Conservation (phyloP, 2,797 vertebrate species). For the Anguilla pacifica region DNA sequence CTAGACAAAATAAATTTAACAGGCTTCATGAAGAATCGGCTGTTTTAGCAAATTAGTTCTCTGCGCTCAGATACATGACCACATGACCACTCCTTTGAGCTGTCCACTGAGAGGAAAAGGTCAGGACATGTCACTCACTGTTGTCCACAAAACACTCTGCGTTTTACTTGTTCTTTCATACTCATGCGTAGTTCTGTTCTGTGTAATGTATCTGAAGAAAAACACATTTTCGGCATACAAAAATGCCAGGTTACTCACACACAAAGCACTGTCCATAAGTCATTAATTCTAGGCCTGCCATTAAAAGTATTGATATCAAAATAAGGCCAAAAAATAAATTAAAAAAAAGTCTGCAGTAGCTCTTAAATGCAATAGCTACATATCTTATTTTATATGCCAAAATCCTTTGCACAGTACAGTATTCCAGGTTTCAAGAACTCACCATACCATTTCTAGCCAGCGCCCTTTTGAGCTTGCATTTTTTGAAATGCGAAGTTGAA, state of each 20-base stretch:
- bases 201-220: not conserved
- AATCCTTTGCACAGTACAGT: not conserved
- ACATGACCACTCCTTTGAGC: not conserved
- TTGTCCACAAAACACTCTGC: constrained; percentile 32
- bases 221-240: not conserved
- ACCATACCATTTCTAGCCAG: not conserved
- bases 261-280: too few relatives aligned
- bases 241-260: too few relatives aligned
- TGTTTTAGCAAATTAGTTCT: constrained; percentile 31
- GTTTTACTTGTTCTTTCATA: not conserved
- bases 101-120: constrained; percentile 36
- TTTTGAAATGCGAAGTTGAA: not conserved
- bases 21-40: not conserved
- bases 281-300: too few relatives aligned
- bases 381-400: not conserved
- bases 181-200: not conserved
- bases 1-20: not conserved
- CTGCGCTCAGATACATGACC: constrained; percentile 5
- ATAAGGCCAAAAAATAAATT: not conserved
- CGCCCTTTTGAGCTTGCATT: not conserved
- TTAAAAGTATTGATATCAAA: not conserved
- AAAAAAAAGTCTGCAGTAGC: not conserved
- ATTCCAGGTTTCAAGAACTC: not conserved
- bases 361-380: not conserved
- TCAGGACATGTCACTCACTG: constrained; percentile 43